Percentiles rank a stretch among this genome's conserved stretches.
Evolutionary conservation across 2,888 invertebrate genomes (phyloP).

Genomic region (Cheilosia soror): DNA sequence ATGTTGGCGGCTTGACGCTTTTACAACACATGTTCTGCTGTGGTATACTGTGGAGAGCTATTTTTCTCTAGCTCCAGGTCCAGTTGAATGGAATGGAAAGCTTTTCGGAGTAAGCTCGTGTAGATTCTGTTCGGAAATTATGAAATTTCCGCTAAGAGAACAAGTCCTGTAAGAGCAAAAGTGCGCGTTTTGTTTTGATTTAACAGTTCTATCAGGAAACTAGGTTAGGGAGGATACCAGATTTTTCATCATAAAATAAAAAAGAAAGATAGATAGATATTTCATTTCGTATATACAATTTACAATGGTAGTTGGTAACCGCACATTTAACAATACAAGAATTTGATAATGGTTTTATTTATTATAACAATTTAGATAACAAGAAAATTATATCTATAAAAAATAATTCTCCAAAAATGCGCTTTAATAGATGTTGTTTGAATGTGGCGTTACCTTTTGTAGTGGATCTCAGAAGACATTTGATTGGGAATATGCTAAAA

Average conservation of each 20-base stretch:
- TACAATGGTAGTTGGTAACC: no score
- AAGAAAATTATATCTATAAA: neutral
- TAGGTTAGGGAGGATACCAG: conserved; percentile 63
- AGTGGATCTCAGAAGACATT: no score
- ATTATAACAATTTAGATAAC: no score
- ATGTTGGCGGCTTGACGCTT: neutral
- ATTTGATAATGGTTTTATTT: no score
- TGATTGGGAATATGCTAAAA: no score
- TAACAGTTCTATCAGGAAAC: conserved; percentile 38
- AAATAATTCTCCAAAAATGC: conserved; percentile 8
- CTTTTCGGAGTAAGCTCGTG: conserved; percentile 54
- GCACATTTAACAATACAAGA: no score
- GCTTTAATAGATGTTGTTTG: neutral
- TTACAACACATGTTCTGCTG: conserved; percentile 14
- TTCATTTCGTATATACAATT: no score
- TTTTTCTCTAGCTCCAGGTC: neutral
- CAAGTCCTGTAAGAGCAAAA: conserved; percentile 4
- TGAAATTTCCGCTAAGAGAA: neutral
- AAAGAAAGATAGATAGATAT: no score
- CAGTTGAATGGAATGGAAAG: neutral
- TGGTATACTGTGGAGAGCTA: neutral
- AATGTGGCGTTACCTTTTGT: no score
- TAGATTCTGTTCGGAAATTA: no score
- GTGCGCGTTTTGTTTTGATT: conserved; percentile 27
- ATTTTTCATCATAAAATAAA: neutral